Evolutionary conservation across 2,113 vertebrate genomes (phyloP), one percentile per base, ranked within the genome.

Genomic region (Nycticryphes semicollaris): DNA sequence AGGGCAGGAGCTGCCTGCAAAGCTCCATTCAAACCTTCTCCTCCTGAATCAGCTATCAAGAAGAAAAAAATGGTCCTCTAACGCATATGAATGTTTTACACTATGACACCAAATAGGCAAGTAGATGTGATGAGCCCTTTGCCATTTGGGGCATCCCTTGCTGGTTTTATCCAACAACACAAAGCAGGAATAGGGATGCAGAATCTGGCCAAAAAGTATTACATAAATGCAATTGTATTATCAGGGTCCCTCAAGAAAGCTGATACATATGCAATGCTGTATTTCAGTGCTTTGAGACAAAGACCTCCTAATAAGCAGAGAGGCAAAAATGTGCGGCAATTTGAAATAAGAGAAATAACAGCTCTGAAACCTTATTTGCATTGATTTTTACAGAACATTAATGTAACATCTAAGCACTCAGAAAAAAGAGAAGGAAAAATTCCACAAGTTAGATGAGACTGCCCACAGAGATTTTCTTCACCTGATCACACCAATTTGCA

Each of bases 401-500:
- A 60, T 17, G 69, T 53, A 82, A 53, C 25, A 87, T 47, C 84
- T 73, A 73, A 84, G 69, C 20, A 53, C 66, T 82, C 51, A 25
- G 45, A 51, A 1, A 39, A 8, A 77, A 78, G 30, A 39, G 51
- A 78, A 80, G 31, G 30, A 86, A 78, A 79, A 82, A 25, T 15
- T 79, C 39, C 8, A 2, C 28, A 72, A 91, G 62, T 72, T 47
- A 82, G 68, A 69, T 54, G 69, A 89, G 50, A 81, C 45, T 0
- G 0, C 84, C 73, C 50, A 73, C 31, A 45, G 74, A 78, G 48
- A 91, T 92, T 79, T 92, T 87, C 66, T 89, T 79, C 62, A 95
- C 54, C 87, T 54, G 84, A 84, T 92, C 89, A 91, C 80, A 77
- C n/a, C 50, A 60, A 82, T 95, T 87, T 84, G 51, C 90, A 87